phyloP scores from a whole-genome alignment of 2,113 vertebrate species.

The Microcebus tavaratra region DNA sequence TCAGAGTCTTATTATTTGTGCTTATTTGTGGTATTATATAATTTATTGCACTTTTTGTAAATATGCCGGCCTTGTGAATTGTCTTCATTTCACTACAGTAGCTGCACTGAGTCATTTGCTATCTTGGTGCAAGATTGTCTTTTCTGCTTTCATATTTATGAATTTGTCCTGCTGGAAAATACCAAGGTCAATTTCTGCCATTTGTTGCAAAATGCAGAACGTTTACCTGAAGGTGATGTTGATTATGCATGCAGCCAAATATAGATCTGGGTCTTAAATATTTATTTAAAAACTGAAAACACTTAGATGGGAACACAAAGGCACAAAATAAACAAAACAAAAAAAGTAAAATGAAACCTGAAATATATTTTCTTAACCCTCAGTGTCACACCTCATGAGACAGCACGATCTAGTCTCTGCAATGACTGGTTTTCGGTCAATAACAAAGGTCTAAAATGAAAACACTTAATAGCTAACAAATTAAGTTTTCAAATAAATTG shows the following conservation, averaged over 20 bases:
- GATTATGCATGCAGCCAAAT: conserved; percentile 40
- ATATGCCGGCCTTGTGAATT: not conserved
- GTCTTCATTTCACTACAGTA: conserved; percentile 31
- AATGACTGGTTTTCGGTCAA: not conserved
- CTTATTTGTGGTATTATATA: not conserved
- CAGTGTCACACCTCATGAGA: not conserved
- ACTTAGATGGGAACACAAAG: conserved; percentile 17
- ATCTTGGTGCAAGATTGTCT: not conserved
- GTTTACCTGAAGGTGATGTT: conserved; percentile 59
- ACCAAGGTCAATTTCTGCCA: conserved; percentile 69
- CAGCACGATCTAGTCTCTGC: not conserved
- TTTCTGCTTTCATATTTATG: conserved; percentile 62
- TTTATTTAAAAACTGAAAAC: conserved; percentile 54
- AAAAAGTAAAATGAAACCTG: not conserved
- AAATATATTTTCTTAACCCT: not conserved
- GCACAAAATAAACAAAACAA: conserved; percentile 55
- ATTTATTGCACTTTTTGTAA: not conserved
- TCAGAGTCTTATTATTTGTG: not conserved
- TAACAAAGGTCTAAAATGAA: not conserved
- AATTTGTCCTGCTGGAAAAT: conserved; percentile 62
- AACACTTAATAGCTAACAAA: not conserved
- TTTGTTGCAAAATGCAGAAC: conserved; percentile 64
- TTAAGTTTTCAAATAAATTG: conserved; percentile 14
- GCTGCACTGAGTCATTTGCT: conserved; percentile 28
- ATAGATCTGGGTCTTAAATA: conserved; percentile 54